These are phyloP conservation scores for Microctenopoma steveboyesi DNA, from an alignment of 2,797 vertebrate genomes.

Conservation along the genomic window DNA sequence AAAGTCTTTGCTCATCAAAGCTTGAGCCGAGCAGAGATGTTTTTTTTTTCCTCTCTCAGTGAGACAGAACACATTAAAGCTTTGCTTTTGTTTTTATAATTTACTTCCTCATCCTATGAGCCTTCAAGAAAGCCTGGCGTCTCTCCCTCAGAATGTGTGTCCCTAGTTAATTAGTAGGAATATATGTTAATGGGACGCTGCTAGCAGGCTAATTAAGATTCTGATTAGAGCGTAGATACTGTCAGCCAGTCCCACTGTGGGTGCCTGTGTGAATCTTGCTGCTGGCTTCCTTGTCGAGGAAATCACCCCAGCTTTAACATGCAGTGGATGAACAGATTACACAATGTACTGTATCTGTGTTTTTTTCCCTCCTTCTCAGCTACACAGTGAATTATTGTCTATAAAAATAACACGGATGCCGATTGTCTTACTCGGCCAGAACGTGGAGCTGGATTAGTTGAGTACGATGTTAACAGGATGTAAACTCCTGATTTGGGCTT, in stretches of 20 bases:
- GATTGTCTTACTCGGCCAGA: conserved; percentile 13
- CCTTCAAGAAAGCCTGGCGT: conserved; percentile 57
- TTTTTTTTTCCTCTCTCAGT: conserved; percentile 11
- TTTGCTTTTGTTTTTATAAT: conserved; percentile 55
- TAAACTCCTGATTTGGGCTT: conserved; percentile 14
- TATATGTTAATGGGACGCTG: conserved; percentile 81
- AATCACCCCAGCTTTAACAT: conserved; percentile 49
- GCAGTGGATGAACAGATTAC: conserved; percentile 47
- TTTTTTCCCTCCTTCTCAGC: conserved; percentile 23
- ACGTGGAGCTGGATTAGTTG: conserved; percentile 12
- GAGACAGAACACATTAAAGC: conserved; percentile 37
- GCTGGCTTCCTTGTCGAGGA: conserved; percentile 51
- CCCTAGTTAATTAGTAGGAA: conserved; percentile 72
- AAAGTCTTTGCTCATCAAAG: conserved; percentile 10
- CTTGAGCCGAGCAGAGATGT: conserved; percentile 1
- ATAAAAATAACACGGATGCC: neutral
- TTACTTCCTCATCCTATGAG: conserved; percentile 49
- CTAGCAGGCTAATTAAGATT: conserved; percentile 85
- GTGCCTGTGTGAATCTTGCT: conserved; percentile 33
- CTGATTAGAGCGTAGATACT: conserved; percentile 81
- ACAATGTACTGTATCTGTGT: conserved; percentile 34
- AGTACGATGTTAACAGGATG: conserved; percentile 7
- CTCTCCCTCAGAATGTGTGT: conserved; percentile 41
- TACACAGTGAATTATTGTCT: conserved; percentile 20
- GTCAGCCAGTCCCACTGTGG: conserved; percentile 65